Base-by-base conservation (phyloP, 2,888 invertebrate species). In the Chrysopilus asiliformis region DNA sequence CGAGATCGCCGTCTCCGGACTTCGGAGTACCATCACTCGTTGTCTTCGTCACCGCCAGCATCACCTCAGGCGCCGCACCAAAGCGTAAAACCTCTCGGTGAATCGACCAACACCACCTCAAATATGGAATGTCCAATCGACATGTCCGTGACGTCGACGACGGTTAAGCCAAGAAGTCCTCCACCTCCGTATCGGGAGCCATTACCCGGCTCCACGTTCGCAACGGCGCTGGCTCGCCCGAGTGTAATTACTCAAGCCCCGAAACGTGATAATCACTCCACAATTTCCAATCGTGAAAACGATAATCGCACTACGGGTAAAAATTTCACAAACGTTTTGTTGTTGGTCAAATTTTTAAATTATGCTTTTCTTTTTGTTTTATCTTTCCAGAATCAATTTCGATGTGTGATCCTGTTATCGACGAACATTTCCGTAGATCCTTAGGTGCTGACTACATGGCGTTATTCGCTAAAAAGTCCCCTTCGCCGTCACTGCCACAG, bases 371-470 rank as follows among this genome's bases (percentile, higher is more conserved):
- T n/a, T n/a, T n/a, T n/a, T n/a, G n/a, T n/a, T 10, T 36, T 32
- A 28, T 18, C 28, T 14, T 56, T 53, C 19, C 63, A 79, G 79
- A 78, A 52, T 72, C 74, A 25, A 73, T 76, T 57, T 76, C 79
- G 10, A 76, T 79, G 71, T 82, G 85, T 63, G 90, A 90, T 62
- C 85, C 86, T 9, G 86, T 85, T 38, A 90, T 93, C 53, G 93
- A 94, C 64, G 94, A 94, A 58, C 93, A 94, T 65, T 94, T 94
- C 66, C 73, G 91, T 38, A 76, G 91, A 43, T 91, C 91, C 2
- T 70, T 94, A 44, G 91, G 91, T 39, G 77, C 80, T 48, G 76
- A 83, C 57, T 82, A 82, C 65, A 73, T 76, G 61, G 72, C 70
- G 42, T 64, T 82, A 32, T 78, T 79, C 57, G 71, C 72, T 49